Percentiles rank a stretch among this genome's conserved stretches.
phyloP scores from a whole-genome alignment of 2,113 vertebrate genomes.

The Nesoenas mayeri region DNA sequence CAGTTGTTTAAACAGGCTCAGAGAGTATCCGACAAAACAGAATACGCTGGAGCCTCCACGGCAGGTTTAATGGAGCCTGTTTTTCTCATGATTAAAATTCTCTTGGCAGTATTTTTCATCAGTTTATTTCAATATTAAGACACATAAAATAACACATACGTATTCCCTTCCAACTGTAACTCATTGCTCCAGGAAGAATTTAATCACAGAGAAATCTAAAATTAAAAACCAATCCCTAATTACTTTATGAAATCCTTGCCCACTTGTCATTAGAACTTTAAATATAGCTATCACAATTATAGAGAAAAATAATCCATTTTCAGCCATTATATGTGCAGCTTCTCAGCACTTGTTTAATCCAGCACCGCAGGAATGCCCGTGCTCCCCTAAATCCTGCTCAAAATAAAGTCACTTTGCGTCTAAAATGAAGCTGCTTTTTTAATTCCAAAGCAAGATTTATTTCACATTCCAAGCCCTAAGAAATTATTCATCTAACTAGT shows the following conservation, averaged over 20 bases:
- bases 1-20: neutral
- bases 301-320: neutral
- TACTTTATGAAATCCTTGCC: neutral
- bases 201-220: neutral
- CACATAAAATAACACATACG: neutral
- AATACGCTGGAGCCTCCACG: neutral
- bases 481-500: neutral
- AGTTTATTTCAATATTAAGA: conserved; percentile 57
- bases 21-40: neutral
- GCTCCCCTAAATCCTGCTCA: neutral
- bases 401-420: neutral
- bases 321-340: neutral
- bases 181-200: neutral
- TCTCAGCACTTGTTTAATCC: neutral
- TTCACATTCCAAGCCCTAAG: neutral
- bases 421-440: neutral
- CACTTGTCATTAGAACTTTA: neutral
- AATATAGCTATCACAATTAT: neutral
- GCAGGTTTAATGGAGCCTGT: neutral
- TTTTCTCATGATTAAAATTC: conserved; percentile 59
- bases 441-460: neutral
- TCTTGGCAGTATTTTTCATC: conserved; percentile 12
- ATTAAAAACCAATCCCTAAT: neutral
- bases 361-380: neutral
- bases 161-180: neutral